These are phyloP conservation scores for Palythoa grandiflora DNA, from an alignment of 92 coral and sea anemone species.

Conservation along the genomic window DNA sequence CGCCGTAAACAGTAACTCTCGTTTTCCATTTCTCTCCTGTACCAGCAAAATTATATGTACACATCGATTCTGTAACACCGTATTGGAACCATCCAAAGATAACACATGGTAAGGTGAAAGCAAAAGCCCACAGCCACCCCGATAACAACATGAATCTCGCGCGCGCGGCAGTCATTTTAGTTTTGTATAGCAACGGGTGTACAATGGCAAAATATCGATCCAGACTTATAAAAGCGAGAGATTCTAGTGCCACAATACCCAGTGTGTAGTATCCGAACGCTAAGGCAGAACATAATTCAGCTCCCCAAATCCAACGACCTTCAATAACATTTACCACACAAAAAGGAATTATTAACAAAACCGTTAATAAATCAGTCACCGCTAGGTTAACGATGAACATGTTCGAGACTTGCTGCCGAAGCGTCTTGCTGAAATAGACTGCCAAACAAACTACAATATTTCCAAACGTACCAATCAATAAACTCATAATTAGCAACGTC, in stretches of 20 bases:
- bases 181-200: slow-evolving; percentile 58
- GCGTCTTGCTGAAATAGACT: slow-evolving; percentile 60
- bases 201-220: slow-evolving; percentile 75
- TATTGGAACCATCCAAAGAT: slow-evolving; percentile 72
- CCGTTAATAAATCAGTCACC: slow-evolving; percentile 62
- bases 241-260: slow-evolving; percentile 72
- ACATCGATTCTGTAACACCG: slow-evolving; percentile 66
- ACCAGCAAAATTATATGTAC: slow-evolving; percentile 66
- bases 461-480: slow-evolving; percentile 63
- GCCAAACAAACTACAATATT: slow-evolving; percentile 68
- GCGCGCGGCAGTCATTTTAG: slow-evolving; percentile 47
- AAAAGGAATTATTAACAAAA: slow-evolving; percentile 58
- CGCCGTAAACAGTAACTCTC: slow-evolving; percentile 55
- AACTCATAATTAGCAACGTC: slow-evolving; percentile 43
- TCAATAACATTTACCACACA: slow-evolving; percentile 56
- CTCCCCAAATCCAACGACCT: slow-evolving; percentile 64
- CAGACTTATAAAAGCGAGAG: slow-evolving; percentile 69
- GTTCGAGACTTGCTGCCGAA: slow-evolving; percentile 70
- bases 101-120: slow-evolving; percentile 64
- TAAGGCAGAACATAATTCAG: slow-evolving; percentile 47
- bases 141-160: slow-evolving; percentile 27
- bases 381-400: slow-evolving; percentile 68
- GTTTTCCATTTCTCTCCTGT: slow-evolving; percentile 78
- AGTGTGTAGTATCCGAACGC: slow-evolving; percentile 68
- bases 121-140: slow-evolving; percentile 69